Percentiles rank a stretch among this genome's conserved stretches.
phyloP scores from a whole-genome alignment of 2,113 vertebrate genomes.

The Stegostoma tigrinum region DNA sequence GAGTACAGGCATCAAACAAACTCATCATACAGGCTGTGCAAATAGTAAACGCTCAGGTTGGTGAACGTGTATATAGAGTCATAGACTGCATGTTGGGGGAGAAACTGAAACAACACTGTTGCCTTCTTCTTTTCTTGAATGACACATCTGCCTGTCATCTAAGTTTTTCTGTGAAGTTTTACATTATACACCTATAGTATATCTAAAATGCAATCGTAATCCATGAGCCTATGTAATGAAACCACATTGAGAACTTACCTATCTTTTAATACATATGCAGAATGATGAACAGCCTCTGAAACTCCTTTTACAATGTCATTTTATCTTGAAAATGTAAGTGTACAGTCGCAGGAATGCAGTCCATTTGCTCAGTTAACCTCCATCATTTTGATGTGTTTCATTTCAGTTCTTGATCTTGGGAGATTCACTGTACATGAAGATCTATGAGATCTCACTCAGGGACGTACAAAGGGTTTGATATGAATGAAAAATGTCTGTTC shows the following conservation, averaged over 20 bases:
- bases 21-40: background rate
- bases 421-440: background rate
- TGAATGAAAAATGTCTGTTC: background rate
- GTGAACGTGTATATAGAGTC: background rate
- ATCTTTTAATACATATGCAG: conserved; percentile 13
- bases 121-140: background rate
- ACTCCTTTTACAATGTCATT: background rate
- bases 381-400: conserved; percentile 11
- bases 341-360: background rate
- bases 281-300: conserved; percentile 21
- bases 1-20: background rate
- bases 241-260: background rate
- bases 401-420: background rate
- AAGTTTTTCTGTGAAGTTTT: background rate
- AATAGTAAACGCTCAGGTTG: background rate
- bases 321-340: conserved; percentile 4
- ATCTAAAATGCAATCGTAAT: background rate
- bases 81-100: background rate
- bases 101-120: background rate
- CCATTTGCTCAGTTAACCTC: background rate
- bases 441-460: background rate
- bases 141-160: background rate
- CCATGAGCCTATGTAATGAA: background rate
- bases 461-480: background rate
- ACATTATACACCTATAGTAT: background rate